These are phyloP conservation scores for Serilophus lunatus DNA, from an alignment of 2,113 vertebrate species.

Conservation along the genomic window DNA sequence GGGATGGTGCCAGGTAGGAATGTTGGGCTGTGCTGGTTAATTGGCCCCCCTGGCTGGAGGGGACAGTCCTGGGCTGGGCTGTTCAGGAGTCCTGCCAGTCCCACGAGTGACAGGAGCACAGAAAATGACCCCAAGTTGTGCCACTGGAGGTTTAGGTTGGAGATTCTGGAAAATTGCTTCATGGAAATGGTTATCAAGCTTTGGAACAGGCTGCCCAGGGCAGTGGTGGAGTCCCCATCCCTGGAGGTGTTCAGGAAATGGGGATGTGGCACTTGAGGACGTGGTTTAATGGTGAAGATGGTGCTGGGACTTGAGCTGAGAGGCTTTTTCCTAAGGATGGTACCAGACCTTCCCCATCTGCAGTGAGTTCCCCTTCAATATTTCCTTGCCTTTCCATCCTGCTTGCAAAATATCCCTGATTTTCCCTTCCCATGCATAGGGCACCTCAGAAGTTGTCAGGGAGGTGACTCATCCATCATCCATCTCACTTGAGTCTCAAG, in stretches of 20 bases:
- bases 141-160: not conserved
- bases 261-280: not conserved
- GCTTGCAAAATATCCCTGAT: not conserved
- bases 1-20: rapidly evolving
- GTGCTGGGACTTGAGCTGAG: not conserved
- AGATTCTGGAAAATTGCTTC: too few species aligned
- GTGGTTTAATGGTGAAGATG: not conserved
- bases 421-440: not conserved
- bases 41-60: not conserved
- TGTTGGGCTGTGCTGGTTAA: not conserved
- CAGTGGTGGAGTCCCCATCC: not conserved
- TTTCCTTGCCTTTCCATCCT: not conserved
- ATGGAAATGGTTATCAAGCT: not conserved
- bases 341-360: rapidly evolving
- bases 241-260: not conserved
- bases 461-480: not conserved
- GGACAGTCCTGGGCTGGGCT: not conserved
- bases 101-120: not conserved
- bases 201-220: not conserved
- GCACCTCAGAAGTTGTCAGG: not conserved
- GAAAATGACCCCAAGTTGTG: not conserved
- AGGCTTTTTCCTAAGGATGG: not conserved
- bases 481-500: not conserved
- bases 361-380: not conserved
- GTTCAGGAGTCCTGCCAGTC: not conserved